A percentile compares a stretch with the other conserved stretches of the same genome.
phyloP scores from a whole-genome alignment of 2,797 vertebrate species.

The Thunnus albacares region DNA sequence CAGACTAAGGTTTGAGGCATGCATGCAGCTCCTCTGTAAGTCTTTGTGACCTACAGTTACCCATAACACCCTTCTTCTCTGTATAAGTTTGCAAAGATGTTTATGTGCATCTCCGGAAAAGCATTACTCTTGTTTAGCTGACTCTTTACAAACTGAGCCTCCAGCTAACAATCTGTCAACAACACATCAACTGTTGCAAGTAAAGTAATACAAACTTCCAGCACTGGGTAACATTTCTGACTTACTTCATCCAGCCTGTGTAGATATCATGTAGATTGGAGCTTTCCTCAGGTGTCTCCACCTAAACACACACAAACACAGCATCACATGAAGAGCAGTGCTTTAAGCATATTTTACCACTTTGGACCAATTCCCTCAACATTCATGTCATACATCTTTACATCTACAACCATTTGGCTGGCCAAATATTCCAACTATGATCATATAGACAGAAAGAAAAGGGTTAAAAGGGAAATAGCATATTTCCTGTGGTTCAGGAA shows the following conservation, averaged over 20 bases:
- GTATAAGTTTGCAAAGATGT: too few species aligned
- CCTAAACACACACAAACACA: constrained; percentile 49
- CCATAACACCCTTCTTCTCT: too few species aligned
- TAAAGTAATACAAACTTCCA: not conserved
- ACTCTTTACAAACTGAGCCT: too few species aligned
- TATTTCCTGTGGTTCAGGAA: constrained; percentile 61
- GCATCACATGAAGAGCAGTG: not conserved
- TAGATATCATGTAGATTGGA: constrained; percentile 75
- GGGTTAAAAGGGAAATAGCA: not conserved
- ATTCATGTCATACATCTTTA: not conserved
- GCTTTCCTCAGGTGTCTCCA: constrained; percentile 51
- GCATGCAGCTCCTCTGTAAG: too few species aligned
- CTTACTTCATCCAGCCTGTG: constrained; percentile 77
- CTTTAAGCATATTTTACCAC: not conserved
- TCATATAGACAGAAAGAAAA: not conserved
- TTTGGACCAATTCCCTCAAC: not conserved
- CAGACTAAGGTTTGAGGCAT: too few species aligned
- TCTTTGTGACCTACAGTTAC: too few species aligned
- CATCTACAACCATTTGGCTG: not conserved
- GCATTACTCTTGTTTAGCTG: too few species aligned
- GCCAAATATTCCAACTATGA: not conserved
- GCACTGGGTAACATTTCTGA: not conserved
- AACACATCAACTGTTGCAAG: too few species aligned
- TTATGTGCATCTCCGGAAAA: too few species aligned
- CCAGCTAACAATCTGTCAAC: too few species aligned